Conservation (phyloP, 2,113 vertebrate species). For the Dipodomys spectabilis region DNA sequence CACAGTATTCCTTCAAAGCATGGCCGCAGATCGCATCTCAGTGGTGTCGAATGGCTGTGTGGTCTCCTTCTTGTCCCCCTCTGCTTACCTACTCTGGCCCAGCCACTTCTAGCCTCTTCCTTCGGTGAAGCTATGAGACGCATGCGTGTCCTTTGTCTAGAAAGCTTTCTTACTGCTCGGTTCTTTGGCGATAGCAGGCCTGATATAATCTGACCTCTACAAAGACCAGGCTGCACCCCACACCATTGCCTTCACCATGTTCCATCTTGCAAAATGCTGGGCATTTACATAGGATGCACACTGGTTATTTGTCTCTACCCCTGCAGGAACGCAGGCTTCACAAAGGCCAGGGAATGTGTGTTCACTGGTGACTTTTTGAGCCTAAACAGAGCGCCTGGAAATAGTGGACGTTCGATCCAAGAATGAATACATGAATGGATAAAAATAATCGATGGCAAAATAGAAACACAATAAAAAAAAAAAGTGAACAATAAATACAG, state of each 20-base stretch:
- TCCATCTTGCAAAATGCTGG: not conserved
- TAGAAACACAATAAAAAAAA: not conserved
- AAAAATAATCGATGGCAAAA: slow-evolving; percentile 5
- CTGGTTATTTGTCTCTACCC: not conserved
- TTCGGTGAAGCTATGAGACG: not conserved
- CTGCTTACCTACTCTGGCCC: not conserved
- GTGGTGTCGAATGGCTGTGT: not conserved
- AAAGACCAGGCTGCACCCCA: not conserved
- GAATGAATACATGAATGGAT: slow-evolving; percentile 24
- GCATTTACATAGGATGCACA: not conserved
- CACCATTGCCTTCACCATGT: not conserved
- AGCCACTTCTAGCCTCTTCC: not conserved
- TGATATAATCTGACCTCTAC: not conserved
- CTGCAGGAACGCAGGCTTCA: not conserved
- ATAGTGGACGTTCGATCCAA: not conserved
- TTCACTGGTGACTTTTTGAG: not conserved
- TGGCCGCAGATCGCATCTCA: not conserved
- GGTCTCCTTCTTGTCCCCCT: not conserved
- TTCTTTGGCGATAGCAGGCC: not conserved
- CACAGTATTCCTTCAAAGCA: not conserved
- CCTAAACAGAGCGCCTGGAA: not conserved
- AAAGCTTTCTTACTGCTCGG: not conserved
- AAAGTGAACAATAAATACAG: not conserved
- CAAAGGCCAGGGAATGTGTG: not conserved
- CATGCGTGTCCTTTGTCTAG: not conserved